These are phyloP conservation scores for Polypedilum pembai DNA, from an alignment of 1,140 invertebrate genomes.

Conservation along the genomic window DNA sequence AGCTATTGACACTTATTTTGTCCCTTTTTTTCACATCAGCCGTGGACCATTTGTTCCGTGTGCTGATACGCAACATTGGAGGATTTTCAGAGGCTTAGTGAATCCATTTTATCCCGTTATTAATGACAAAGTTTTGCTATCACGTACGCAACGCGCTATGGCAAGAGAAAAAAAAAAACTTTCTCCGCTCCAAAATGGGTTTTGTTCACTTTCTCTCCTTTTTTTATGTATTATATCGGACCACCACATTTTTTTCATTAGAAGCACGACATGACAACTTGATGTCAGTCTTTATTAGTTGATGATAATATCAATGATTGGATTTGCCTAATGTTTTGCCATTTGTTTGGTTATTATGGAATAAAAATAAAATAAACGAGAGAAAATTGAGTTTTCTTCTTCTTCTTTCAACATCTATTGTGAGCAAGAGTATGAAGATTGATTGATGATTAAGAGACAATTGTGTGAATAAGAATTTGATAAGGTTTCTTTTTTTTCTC, in stretches of 20 bases:
- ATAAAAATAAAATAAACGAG: neutral
- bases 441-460: no score
- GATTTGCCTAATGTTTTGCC: constrained; percentile 10
- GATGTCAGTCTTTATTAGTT: constrained; percentile 18
- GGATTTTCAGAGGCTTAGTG: neutral
- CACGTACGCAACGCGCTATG: constrained; percentile 17
- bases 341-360: constrained; percentile 9
- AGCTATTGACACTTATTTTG: constrained; percentile 11
- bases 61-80: constrained; percentile 15
- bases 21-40: neutral
- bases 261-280: constrained; percentile 4
- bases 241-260: constrained; percentile 12
- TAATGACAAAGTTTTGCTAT: constrained; percentile 20
- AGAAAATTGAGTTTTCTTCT: neutral
- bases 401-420: neutral
- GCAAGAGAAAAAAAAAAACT: neutral
- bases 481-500: no score
- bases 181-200: neutral
- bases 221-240: neutral
- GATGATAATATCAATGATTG: constrained; percentile 13
- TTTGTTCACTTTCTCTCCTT: neutral
- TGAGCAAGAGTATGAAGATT: no score
- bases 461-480: no score
- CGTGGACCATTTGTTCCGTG: constrained; percentile 2
- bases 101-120: neutral